Evolutionary conservation across 2,888 invertebrate species (phyloP).

Genomic region (Microctonus hyperodae): DNA sequence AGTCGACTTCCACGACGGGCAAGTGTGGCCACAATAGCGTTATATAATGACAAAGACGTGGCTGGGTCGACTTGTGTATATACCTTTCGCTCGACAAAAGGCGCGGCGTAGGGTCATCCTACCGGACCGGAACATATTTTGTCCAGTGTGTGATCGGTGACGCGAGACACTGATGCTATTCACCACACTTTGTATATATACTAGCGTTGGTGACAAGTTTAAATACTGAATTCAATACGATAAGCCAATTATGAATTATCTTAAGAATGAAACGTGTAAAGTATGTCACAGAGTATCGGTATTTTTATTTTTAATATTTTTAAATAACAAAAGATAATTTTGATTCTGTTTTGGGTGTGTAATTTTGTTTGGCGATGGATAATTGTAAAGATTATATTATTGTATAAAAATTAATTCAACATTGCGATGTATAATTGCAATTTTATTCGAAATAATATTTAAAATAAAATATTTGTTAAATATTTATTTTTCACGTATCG

Average conservation of each 20-base stretch:
- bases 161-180: conserved; percentile 23
- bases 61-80: conserved; percentile 55
- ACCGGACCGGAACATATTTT: conserved; percentile 64
- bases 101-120: conserved; percentile 64
- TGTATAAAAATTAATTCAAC: no score
- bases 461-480: no score
- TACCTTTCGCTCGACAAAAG: conserved; percentile 63
- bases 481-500: no score
- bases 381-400: no score
- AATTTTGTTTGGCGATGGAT: no score
- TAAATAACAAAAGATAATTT: no score
- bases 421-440: no score
- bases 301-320: no score
- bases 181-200: conserved; percentile 10
- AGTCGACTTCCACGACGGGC: conserved; percentile 55
- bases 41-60: conserved; percentile 64
- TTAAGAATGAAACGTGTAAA: no score
- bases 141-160: conserved; percentile 47
- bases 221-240: neutral
- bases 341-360: no score
- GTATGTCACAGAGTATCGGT: no score
- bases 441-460: no score
- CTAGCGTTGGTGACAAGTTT: conserved; percentile 1
- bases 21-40: conserved; percentile 64
- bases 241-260: neutral